phyloP scores from a whole-genome alignment of 2,113 vertebrate genomes.

The Serilophus lunatus region DNA sequence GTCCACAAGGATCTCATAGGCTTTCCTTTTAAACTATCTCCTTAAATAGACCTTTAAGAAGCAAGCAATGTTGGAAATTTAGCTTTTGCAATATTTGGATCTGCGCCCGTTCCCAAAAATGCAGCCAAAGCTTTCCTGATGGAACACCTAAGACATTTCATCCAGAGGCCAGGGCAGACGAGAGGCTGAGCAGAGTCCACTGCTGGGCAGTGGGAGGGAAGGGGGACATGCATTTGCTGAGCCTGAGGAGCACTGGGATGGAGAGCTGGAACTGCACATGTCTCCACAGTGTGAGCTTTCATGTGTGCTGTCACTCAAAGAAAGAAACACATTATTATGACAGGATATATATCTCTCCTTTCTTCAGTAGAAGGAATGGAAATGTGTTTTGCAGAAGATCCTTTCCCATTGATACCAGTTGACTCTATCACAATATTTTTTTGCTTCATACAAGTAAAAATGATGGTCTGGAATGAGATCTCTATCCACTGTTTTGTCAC shows the following conservation, averaged over 20 bases:
- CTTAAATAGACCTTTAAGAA: background rate
- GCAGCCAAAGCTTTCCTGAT: background rate
- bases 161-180: background rate
- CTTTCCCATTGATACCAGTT: background rate
- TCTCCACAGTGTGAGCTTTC: accelerated
- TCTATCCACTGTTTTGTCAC: background rate
- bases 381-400: background rate
- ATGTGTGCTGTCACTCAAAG: background rate
- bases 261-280: background rate
- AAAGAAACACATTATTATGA: background rate
- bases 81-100: background rate
- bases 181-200: background rate
- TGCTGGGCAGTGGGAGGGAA: accelerated
- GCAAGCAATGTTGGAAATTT: background rate
- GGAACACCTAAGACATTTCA: background rate
- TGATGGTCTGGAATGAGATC: background rate
- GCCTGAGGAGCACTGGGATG: background rate
- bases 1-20: background rate
- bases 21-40: background rate
- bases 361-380: background rate
- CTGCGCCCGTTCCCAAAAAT: background rate
- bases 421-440: background rate
- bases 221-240: accelerated
- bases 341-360: background rate
- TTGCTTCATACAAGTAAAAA: background rate